phyloP scores from a whole-genome alignment of 2,888 invertebrate genomes.

The Julus scandinavius region DNA sequence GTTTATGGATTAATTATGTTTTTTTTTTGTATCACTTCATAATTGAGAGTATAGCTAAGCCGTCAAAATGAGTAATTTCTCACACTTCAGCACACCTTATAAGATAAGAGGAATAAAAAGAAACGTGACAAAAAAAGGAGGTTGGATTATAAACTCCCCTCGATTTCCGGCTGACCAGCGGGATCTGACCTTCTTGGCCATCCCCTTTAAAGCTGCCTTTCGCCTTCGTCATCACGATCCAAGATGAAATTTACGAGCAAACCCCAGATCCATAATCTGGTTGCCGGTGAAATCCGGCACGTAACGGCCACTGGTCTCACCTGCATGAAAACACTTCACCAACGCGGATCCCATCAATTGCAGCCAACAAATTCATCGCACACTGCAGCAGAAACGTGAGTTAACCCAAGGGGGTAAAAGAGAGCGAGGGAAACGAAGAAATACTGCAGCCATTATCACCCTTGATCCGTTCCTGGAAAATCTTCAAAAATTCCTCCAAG shows the following conservation, averaged over 20 bases:
- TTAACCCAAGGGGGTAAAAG: slow-evolving; percentile 27
- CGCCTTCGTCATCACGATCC: slow-evolving; percentile 39
- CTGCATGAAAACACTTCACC: slow-evolving; percentile 7
- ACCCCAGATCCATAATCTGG: slow-evolving; percentile 39
- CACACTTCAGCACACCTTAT: not conserved
- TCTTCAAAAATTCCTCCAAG: not conserved
- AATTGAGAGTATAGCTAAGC: slow-evolving; percentile 6
- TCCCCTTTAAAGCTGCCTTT: slow-evolving; percentile 38
- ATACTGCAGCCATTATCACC: slow-evolving; percentile 44
- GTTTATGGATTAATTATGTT: not conserved
- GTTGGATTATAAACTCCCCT: not conserved
- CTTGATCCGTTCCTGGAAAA: slow-evolving; percentile 30
- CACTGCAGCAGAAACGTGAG: slow-evolving; percentile 17
- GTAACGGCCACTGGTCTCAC: slow-evolving; percentile 40
- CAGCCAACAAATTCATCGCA: slow-evolving; percentile 39
- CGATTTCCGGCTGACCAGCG: slow-evolving; percentile 4
- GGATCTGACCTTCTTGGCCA: not conserved
- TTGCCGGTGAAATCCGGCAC: slow-evolving; percentile 5
- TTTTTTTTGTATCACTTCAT: not conserved
- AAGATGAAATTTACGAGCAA: not conserved
- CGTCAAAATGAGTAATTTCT: slow-evolving; percentile 22
- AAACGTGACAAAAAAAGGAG: not conserved
- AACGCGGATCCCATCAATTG: slow-evolving; percentile 1
- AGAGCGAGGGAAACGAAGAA: slow-evolving; percentile 36
- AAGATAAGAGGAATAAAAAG: not conserved